These are phyloP conservation scores for Gambusia yucatana DNA, from an alignment of 2,797 vertebrate genomes.

Conservation along the genomic window DNA sequence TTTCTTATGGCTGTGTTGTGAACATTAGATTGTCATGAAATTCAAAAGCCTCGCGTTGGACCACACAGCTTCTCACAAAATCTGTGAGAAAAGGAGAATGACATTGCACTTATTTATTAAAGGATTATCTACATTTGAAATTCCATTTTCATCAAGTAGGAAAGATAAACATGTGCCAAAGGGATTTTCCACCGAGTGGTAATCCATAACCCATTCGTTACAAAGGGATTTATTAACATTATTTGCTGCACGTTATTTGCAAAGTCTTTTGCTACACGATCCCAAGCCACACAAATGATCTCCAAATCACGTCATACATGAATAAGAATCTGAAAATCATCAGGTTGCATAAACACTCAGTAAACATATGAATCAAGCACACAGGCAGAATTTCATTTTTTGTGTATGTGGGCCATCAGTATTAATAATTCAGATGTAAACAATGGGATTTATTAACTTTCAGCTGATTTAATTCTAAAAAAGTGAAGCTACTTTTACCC, in stretches of 20 bases:
- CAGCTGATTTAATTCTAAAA: neutral
- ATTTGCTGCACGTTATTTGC: neutral
- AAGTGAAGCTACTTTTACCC: neutral
- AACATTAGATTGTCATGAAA: neutral
- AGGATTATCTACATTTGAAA: conserved; percentile 21
- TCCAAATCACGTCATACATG: neutral
- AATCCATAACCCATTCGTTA: neutral
- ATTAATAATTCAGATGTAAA: conserved; percentile 5
- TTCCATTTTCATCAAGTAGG: conserved; percentile 1
- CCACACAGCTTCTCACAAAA: conserved; percentile 7
- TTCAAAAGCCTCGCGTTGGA: conserved; percentile 1
- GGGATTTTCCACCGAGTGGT: conserved; percentile 10
- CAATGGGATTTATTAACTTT: neutral
- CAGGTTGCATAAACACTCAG: neutral
- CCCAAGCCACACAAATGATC: conserved; percentile 6
- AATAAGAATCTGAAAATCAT: neutral
- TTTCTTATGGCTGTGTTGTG: neutral
- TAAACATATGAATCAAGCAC: conserved; percentile 1
- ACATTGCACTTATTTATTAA: neutral
- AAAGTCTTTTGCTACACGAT: conserved; percentile 2
- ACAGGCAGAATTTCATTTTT: neutral
- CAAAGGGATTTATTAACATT: conserved; percentile 10
- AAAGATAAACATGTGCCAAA: neutral
- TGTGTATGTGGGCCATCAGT: conserved; percentile 7
- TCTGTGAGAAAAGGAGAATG: neutral